A percentile compares a stretch with the other conserved stretches of the same genome.
These are phyloP conservation scores for Harmothoe impar DNA, from an alignment of 2,888 invertebrate genomes.

Conservation along the genomic window DNA sequence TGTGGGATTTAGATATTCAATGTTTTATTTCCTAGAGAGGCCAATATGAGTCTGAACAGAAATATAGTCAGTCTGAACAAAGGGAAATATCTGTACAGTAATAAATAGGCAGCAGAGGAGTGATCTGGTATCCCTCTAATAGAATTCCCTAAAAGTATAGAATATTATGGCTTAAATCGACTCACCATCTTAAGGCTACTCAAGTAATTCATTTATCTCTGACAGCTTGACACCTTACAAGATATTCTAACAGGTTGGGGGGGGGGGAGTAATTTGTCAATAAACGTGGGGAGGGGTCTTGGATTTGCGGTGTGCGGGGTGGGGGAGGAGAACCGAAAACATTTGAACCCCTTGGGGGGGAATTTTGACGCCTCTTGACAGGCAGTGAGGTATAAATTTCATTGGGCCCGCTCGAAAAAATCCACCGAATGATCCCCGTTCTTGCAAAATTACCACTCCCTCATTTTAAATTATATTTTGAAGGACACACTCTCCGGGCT, in stretches of 20 bases:
- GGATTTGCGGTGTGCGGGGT: no score
- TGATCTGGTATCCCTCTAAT: neutral
- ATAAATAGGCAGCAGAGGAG: constrained; percentile 8
- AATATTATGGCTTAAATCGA: neutral
- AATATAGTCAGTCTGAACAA: neutral
- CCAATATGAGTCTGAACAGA: neutral
- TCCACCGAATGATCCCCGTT: no score
- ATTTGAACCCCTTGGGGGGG: no score
- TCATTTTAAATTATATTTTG: no score
- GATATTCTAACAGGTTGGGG: neutral
- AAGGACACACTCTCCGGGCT: neutral
- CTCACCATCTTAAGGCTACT: neutral
- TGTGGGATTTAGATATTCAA: neutral
- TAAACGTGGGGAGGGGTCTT: neutral
- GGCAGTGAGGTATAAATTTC: no score
- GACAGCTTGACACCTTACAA: neutral
- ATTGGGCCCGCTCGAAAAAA: no score
- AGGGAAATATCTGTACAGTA: neutral
- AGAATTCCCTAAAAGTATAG: neutral
- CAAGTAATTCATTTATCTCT: neutral
- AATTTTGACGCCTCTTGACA: no score
- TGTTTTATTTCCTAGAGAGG: neutral
- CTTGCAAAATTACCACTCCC: no score
- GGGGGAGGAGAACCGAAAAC: no score
- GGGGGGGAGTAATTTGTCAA: neutral